Evolutionary conservation across 2,797 vertebrate genomes (phyloP).

Genomic region (Pampus argenteus): DNA sequence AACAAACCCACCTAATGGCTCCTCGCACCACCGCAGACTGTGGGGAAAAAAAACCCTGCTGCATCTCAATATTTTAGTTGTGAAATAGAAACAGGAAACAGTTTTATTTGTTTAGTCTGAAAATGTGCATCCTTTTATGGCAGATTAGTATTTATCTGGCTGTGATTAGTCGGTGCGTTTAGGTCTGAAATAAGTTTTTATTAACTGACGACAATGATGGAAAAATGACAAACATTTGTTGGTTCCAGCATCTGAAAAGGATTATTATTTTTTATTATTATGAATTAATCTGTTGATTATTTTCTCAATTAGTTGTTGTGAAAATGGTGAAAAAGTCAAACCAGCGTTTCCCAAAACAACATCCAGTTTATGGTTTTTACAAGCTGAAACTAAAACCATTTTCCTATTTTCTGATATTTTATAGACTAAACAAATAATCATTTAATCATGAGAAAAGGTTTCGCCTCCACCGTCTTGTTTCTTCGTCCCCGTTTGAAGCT

Average conservation of each 20-base stretch:
- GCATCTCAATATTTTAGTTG: conserved; percentile 11
- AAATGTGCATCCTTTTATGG: not conserved
- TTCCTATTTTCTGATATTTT: not conserved
- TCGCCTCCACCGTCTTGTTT: no score
- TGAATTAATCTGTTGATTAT: no score
- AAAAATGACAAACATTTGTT: not conserved
- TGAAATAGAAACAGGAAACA: conserved; percentile 11
- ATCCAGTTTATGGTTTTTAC: no score
- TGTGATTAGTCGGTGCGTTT: not conserved
- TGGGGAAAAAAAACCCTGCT: no score
- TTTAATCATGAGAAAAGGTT: no score
- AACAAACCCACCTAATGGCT: conserved; percentile 49
- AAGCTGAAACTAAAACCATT: no score
- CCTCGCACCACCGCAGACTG: conserved; percentile 32
- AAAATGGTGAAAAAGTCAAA: no score
- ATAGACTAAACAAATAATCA: not conserved
- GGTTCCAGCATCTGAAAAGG: not conserved
- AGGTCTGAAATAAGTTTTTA: not conserved
- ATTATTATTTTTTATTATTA: no score
- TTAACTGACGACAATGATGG: not conserved
- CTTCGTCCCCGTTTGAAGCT: no score
- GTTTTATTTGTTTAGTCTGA: not conserved
- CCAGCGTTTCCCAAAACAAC: no score
- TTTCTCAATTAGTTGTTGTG: no score
- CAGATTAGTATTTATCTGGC: not conserved